phyloP scores from a whole-genome alignment of 2,113 vertebrate species.

The Carassius auratus region DNA sequence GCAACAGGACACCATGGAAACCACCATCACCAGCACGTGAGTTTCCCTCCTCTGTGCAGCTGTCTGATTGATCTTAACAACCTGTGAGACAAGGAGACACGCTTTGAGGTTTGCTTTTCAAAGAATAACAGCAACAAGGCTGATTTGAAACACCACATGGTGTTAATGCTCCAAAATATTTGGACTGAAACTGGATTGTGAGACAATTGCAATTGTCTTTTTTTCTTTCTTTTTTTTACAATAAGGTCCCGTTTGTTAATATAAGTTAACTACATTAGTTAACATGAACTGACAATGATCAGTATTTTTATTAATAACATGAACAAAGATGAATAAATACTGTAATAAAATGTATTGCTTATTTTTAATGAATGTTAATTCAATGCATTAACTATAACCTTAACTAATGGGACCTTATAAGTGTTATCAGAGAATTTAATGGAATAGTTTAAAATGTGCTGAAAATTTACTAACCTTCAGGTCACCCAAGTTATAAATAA shows the following conservation, averaged over 20 bases:
- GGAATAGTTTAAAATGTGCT: background rate
- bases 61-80: conserved; percentile 69
- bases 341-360: no score
- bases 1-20: conserved; percentile 78
- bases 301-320: no score
- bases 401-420: no score
- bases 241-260: no score
- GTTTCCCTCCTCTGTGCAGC: conserved; percentile 69
- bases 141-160: background rate
- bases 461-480: background rate
- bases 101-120: conserved; percentile 15
- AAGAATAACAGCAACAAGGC: background rate
- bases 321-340: no score
- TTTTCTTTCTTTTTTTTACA: background rate
- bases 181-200: background rate
- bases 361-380: no score
- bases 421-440: background rate
- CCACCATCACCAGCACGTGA: conserved; percentile 74
- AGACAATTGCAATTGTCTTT: background rate
- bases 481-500: background rate
- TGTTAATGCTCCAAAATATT: background rate
- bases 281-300: background rate
- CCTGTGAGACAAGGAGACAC: conserved; percentile 51
- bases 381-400: no score
- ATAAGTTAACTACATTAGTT: background rate